phyloP scores from a whole-genome alignment of 2,113 vertebrate species.

The Mustela nigripes region DNA sequence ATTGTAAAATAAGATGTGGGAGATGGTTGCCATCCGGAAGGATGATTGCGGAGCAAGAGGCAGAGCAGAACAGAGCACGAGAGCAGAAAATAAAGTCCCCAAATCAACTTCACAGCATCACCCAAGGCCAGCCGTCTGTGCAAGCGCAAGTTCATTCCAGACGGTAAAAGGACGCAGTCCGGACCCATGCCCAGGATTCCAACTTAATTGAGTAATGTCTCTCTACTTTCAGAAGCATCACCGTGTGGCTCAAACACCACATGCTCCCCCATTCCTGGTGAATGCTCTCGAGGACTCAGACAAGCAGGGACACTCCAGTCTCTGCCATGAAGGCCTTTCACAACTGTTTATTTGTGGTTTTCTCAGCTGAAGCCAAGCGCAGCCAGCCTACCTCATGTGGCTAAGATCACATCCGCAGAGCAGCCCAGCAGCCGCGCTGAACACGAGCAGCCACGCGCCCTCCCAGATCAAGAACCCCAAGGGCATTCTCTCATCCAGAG shows the following conservation, averaged over 20 bases:
- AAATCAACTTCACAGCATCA: background rate
- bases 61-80: background rate
- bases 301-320: background rate
- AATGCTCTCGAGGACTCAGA: background rate
- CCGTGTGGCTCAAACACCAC: background rate
- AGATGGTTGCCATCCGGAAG: background rate
- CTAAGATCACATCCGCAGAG: background rate
- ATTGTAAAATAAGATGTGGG: background rate
- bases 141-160: background rate
- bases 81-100: background rate
- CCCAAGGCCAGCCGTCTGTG: background rate
- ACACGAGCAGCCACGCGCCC: too few relatives aligned
- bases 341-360: background rate
- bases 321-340: background rate
- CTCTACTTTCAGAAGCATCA: background rate
- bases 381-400: too few relatives aligned
- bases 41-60: background rate
- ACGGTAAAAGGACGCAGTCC: background rate
- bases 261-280: background rate
- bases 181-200: background rate
- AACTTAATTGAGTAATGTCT: background rate
- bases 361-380: background rate
- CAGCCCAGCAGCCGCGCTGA: rapidly evolving
- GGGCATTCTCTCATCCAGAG: background rate
- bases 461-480: background rate